Base-by-base conservation (phyloP, 2,797 vertebrate genomes). In the Masticophis lateralis region DNA sequence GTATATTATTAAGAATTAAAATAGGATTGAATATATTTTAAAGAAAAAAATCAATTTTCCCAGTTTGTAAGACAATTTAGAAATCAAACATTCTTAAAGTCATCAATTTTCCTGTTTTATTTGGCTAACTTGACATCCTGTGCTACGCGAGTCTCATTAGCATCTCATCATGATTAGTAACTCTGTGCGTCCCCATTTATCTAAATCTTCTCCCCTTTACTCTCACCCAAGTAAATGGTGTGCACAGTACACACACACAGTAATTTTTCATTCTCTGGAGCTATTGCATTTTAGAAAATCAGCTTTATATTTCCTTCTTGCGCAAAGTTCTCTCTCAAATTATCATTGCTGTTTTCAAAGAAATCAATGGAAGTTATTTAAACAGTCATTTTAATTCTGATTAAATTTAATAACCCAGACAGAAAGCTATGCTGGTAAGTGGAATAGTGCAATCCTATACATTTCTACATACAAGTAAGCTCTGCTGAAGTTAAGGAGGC, bases 221-320 rank as follows among this genome's bases (percentile, higher is more conserved):
- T 59, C 25, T 87, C 69, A 89, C 18, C 61, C 94, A 93, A 96
- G 93, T 89, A 96, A 97, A 94, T 88, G 96, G 91, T 94, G 93
- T 88, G 90, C 89, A 95, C 95, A 83, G 20, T 47, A 47, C 10
- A 27, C 43, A 96, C 97, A 97, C 97, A 97, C 96, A 96, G 95
- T 96, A 95, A 96, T 97, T 91, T 93, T 96, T 96, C 96, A 94
- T 93, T 94, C 94, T 95, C 96, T 97, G 96, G 95, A 96, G 94
- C 91, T 89, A 1, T 96, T 93, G 91, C 91, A 91, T 96, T 93
- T 94, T 94, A 93, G 4, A 96, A 97, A 96, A 94, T 94, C 95
- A 96, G 95, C 86, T 96, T 96, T 96, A 94, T 56, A 28, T 94
- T 96, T 94, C 95, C 96, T 95, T 94, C 69, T 11, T 92, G 92